A percentile compares a stretch with the other conserved stretches of the same genome.
phyloP scores from a whole-genome alignment of 2,888 invertebrate species.

The Dasysyrphus albostriatus region DNA sequence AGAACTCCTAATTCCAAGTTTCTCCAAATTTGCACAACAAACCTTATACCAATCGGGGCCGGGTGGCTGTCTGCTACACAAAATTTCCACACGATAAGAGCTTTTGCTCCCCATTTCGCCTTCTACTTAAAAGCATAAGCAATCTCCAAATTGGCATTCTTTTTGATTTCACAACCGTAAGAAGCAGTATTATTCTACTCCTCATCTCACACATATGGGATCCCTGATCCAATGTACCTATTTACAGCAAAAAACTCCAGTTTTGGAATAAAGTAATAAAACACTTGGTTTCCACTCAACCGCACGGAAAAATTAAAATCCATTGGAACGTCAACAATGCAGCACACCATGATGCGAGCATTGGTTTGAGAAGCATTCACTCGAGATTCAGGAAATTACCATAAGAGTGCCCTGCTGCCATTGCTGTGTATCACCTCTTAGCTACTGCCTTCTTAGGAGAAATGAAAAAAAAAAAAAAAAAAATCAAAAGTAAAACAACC shows the following conservation, averaged over 20 bases:
- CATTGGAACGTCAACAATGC: slow-evolving; percentile 73
- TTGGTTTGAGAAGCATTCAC: slow-evolving; percentile 25
- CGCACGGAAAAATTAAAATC: slow-evolving; percentile 76
- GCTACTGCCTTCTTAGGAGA: slow-evolving; percentile 38
- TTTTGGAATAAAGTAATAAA: slow-evolving; percentile 65
- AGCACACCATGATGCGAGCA: slow-evolving; percentile 12
- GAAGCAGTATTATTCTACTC: slow-evolving; percentile 7
- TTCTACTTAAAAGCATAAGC: background rate
- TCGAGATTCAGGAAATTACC: slow-evolving; percentile 59
- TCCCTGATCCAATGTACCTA: background rate
- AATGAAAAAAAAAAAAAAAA: slow-evolving; percentile 16
- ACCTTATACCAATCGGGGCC: background rate
- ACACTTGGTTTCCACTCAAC: slow-evolving; percentile 75
- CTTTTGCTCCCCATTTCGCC: background rate
- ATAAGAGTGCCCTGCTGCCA: slow-evolving; percentile 50
- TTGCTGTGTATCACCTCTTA: slow-evolving; percentile 41
- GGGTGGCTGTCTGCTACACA: background rate
- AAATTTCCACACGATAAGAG: slow-evolving; percentile 38
- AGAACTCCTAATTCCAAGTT: background rate
- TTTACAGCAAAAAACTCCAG: slow-evolving; percentile 12
- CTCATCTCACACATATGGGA: slow-evolving; percentile 8
- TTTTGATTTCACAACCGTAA: slow-evolving; percentile 13
- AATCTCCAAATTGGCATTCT: slow-evolving; percentile 48
- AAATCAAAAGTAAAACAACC: slow-evolving; percentile 62
- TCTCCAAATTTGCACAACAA: background rate